phyloP scores from a whole-genome alignment of 2,113 vertebrate species.

The Lutjanus erythropterus region DNA sequence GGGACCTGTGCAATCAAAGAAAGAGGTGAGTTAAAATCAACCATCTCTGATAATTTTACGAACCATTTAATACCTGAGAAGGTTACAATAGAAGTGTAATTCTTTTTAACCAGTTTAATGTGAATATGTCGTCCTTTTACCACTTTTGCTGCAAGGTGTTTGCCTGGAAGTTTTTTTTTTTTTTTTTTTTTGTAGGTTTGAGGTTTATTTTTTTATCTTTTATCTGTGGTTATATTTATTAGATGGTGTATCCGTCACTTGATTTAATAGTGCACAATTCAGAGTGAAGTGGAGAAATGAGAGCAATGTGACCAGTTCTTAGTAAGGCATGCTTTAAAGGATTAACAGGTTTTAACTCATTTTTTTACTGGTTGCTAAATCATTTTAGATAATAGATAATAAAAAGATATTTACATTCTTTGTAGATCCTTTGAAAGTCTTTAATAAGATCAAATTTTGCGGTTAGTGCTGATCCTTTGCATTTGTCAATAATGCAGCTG shows the following conservation, averaged over 20 bases:
- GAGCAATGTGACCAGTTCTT: not conserved
- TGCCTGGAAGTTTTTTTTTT: not conserved
- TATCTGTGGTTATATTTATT: not conserved
- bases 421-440: not conserved
- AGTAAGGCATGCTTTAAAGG: too few relatives aligned
- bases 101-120: not conserved
- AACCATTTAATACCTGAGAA: not conserved
- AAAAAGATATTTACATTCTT: too few relatives aligned
- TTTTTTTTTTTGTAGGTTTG: not conserved
- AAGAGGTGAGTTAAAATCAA: slow-evolving; percentile 55
- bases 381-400: too few relatives aligned
- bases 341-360: too few relatives aligned
- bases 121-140: too few relatives aligned
- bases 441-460: too few relatives aligned
- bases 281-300: not conserved
- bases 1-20: slow-evolving; percentile 33
- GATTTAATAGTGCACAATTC: not conserved
- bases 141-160: too few relatives aligned
- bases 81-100: not conserved
- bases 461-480: too few relatives aligned
- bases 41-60: not conserved
- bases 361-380: too few relatives aligned
- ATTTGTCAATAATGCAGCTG: too few relatives aligned
- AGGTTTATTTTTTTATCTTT: too few relatives aligned
- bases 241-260: not conserved